These are phyloP conservation scores for Tursiops truncatus DNA, from an alignment of 2,113 vertebrate species.

Conservation along the genomic window DNA sequence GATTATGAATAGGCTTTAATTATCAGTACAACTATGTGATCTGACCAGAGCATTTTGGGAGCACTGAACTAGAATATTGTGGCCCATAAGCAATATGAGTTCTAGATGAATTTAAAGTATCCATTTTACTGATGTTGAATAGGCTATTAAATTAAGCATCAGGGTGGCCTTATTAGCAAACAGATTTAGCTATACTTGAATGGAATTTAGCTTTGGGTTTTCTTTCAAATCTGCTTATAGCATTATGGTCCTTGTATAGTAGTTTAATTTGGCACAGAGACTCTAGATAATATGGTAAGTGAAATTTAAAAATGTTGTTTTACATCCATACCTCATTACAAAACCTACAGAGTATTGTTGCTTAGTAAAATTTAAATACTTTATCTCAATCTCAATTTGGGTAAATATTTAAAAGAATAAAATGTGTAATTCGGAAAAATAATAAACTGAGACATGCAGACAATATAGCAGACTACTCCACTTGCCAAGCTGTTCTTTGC, in stretches of 20 bases:
- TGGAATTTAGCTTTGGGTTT: constrained; percentile 20
- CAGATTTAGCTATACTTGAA: neutral
- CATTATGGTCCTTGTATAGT: neutral
- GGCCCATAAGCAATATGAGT: neutral
- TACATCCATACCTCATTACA: neutral
- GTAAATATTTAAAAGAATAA: constrained; percentile 32
- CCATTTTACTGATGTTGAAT: neutral
- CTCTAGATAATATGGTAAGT: neutral
- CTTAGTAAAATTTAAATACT: neutral
- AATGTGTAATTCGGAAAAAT: neutral
- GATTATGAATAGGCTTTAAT: neutral
- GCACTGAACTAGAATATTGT: neutral
- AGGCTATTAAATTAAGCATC: neutral
- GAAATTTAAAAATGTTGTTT: constrained; percentile 27
- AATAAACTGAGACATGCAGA: neutral
- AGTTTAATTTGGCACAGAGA: neutral
- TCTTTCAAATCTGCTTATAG: neutral
- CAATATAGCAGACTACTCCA: neutral
- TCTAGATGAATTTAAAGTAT: neutral
- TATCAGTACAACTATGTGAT: neutral
- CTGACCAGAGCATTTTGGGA: neutral
- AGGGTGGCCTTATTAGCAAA: neutral
- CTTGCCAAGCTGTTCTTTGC: neutral
- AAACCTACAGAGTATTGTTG: neutral
- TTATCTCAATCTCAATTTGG: neutral